Evolutionary conservation across 2,797 vertebrate species (phyloP).

Genomic region (Phataginus tricuspis): DNA sequence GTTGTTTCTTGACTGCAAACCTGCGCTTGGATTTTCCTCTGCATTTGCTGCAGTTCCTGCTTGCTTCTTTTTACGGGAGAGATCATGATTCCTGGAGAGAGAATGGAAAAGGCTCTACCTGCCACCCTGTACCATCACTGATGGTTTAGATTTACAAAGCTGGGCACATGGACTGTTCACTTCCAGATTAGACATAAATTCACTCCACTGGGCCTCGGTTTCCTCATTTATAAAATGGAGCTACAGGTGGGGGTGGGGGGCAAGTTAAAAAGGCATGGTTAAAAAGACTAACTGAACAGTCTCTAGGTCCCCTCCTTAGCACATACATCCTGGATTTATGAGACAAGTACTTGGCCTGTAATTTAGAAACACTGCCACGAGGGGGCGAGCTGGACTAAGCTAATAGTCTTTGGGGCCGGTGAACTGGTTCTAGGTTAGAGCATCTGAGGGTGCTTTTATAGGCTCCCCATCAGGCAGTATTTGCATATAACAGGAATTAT

Average conservation of each 20-base stretch:
- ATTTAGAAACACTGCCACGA: not conserved
- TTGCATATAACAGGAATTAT: not conserved
- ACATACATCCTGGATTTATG: not conserved
- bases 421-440: rapidly evolving
- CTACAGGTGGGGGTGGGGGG: not conserved
- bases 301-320: not conserved
- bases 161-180: not conserved
- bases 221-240: not conserved
- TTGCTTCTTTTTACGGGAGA: not conserved
- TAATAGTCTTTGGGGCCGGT: rapidly evolving
- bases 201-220: not conserved
- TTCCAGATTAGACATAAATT: not conserved
- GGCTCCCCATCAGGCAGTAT: not conserved
- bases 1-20: not conserved
- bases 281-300: not conserved
- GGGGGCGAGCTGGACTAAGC: not conserved
- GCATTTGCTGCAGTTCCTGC: too few relatives aligned
- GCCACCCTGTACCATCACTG: too few relatives aligned
- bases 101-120: not conserved
- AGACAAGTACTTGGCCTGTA: not conserved
- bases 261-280: not conserved
- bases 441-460: not conserved
- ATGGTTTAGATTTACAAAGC: not conserved
- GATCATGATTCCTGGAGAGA: not conserved
- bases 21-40: not conserved